Base-by-base conservation (phyloP, 1,140 invertebrate species). In the Ceratosolen solmsi region DNA sequence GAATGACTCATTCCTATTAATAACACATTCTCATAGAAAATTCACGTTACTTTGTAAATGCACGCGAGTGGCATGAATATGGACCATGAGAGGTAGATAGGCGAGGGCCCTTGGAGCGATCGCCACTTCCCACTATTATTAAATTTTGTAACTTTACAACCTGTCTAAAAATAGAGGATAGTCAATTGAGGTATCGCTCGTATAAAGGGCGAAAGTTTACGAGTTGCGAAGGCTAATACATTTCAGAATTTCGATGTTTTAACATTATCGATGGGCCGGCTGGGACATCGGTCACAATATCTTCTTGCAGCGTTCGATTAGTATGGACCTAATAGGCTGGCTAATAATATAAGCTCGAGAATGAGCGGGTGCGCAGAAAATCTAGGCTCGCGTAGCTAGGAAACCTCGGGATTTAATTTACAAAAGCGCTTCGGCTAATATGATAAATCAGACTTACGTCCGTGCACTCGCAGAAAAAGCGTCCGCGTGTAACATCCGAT, bases 381-480 rank as follows among this genome's bases (percentile, higher is more conserved):
- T 46, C 7, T 13, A 0, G 22, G n/a, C 17, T 70, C 22, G 5
- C 5, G 5, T 8, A 46, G 41, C 41, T 46, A 5, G 41, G 41
- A 46, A 46, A 13, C 7, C 41, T n/a, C n/a, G 41, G 5, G 13
- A 46, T 5, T 17, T 33, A 30, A 63, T 63, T 30, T 33, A 17
- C 33, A 38, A 20, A 41, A 70, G 15, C n/a, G 36, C 58, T 27
- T 70, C 13, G 49, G 63, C 68, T 79, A 33, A 41, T 36, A 33
- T 58, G 70, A 73, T 74, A 80, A 80, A 74, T 80, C 79, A 74
- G 27, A 38, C 41, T 11, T 27, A 49, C 46, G 33, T 13, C 1
- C 63, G 36, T 33, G 46, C 72, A 56, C 25, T 58, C 60, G 68
- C 79, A 41, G 54, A 74, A 70, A 68, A 54, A 54, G 54, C 13